Base-by-base conservation (phyloP, 2,888 invertebrate species). In the Platycheirus rosarum region DNA sequence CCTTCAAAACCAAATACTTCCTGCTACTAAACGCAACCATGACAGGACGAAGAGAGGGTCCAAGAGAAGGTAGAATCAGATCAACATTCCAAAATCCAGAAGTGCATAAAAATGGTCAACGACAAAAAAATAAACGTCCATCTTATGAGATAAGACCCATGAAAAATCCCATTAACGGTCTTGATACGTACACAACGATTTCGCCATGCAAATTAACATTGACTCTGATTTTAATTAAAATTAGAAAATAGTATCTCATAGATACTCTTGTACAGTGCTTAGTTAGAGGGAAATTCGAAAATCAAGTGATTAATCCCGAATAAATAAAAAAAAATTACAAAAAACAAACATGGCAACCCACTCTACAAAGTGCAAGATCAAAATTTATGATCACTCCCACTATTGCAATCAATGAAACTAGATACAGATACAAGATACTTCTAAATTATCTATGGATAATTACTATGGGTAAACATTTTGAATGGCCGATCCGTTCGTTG, bases 361-460 rank as follows among this genome's bases (percentile, higher is more conserved):
- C 20, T 71, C 2, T 5, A n/a, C 37, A 11, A 16, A 42, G 18
- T 51, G 14, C n/a, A 42, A 51, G 32, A 35, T 48, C 29, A 49
- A 57, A 37, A 53, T 69, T 51, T 68, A 75, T 29, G 46, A 13
- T 26, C 37, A 51, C 57, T 44, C 66, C 49, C 13, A 29, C 35
- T 53, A 16, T 29, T 5, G 29, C 29, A 2, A 9, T 26, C 18
- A 46, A 48, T 53, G 51, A 51, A 46, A 60, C 66, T 42, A 42
- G 48, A 53, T 32, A 32, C 29, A 26, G 26, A 26, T 26, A 26
- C 26, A 26, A 26, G 26, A 26, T 32, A 62, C 35, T 32, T 57
- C 42, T 23, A 69, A 75, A 69, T 80, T 75, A 75, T 75, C 65
- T 35, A 57, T 26, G 46, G 73, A 37, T 68, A 79, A 79, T 79